Evolutionary conservation across 2,888 invertebrate species (phyloP), one percentile per base, ranked within the genome.

Genomic region (Drosophila barbarae): DNA sequence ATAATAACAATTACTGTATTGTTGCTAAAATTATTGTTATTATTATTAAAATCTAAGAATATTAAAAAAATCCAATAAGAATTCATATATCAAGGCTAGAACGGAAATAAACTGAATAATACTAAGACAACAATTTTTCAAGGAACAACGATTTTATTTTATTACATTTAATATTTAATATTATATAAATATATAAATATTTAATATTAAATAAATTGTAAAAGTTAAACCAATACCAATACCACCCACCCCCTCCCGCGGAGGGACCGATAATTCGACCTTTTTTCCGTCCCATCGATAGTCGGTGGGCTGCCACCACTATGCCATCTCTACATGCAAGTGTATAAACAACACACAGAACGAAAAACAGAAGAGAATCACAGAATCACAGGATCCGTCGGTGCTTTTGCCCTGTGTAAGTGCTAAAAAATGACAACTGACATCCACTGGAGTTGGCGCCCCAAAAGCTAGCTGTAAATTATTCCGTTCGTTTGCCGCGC

Each of bases 281-380:
- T 18, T 15, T 7, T 30, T 30, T 18, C 15, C 10, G 15, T 12
- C 8, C 3, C 18, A 46, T 30, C 46, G 46, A 30, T 30, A 46
- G 30, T 12, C 30, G 18, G 18, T 30, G 5, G 30, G 4, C 2
- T 12, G 18, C 18, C 46, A 30, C 46, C 46, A 9, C 30, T 46
- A 18, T 32, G 30, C 13, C 46, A 46, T 46, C 46, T 46, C 46
- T 46, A 46, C 30, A 46, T 32, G 46, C 32, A 47, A 47, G 32
- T 47, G 46, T 32, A 47, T 47, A 47, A 47, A 47, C 46, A 47
- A 46, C 46, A 21, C 18, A 13, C 18, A 8, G 32, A 32, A 5
- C 8, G 13, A 13, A 32, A 47, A 32, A 32, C 9, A 8, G 8
- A 30, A 18, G n/a, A 18, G 30, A 30, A 15, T 3, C 28, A 28